Percentiles rank a stretch among this genome's conserved stretches.
These are phyloP conservation scores for Crioceris asparagi DNA, from an alignment of 2,888 invertebrate species.

Conservation along the genomic window DNA sequence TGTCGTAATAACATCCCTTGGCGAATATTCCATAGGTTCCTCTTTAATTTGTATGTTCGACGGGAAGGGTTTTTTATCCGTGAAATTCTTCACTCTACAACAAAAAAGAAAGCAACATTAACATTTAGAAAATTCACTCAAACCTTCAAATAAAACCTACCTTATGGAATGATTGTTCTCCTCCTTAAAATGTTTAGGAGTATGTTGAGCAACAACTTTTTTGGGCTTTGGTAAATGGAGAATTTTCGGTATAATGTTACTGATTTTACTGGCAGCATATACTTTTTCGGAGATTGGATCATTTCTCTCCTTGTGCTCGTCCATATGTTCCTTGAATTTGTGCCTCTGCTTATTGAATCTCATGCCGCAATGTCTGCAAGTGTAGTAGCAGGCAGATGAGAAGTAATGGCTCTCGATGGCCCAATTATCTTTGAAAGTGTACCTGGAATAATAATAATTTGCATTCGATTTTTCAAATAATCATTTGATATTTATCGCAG, in stretches of 20 bases:
- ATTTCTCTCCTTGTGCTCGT: conserved; percentile 27
- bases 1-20: conserved; percentile 18
- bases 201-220: conserved; percentile 15
- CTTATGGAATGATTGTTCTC: too few relatives aligned
- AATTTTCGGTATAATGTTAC: conserved; percentile 27
- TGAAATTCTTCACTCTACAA: conserved; percentile 7
- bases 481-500: too few relatives aligned
- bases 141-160: too few relatives aligned
- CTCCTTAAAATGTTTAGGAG: too few relatives aligned
- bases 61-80: conserved; percentile 11
- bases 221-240: conserved; percentile 25
- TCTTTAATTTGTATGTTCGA: conserved; percentile 27
- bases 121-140: too few relatives aligned
- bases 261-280: conserved; percentile 30
- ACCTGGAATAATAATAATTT: conserved; percentile 13
- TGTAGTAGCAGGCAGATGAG: conserved; percentile 34
- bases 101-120: too few relatives aligned
- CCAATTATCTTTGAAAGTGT: conserved; percentile 39
- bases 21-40: conserved; percentile 16
- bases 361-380: conserved; percentile 36
- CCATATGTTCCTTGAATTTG: conserved; percentile 30
- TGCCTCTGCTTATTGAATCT: conserved; percentile 36
- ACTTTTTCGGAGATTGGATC: conserved; percentile 31
- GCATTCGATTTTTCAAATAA: neutral
- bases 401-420: conserved; percentile 38